Percentiles rank a stretch among this genome's conserved stretches.
Conservation (phyloP, 2,113 vertebrate genomes). For the Aramus guarauna region DNA sequence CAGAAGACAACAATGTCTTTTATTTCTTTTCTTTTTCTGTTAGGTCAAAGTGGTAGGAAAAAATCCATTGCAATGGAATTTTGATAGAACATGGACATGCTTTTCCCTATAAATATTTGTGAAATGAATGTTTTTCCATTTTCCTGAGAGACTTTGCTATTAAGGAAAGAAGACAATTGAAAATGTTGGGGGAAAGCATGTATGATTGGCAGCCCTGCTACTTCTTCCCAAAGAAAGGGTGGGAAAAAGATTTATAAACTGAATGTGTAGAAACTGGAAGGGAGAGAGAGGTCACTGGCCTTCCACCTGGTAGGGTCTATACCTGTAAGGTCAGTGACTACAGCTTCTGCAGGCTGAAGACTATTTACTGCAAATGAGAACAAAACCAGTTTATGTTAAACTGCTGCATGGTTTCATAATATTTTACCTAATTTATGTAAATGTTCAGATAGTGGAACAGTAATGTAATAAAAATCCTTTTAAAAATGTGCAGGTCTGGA, state of each 20-base stretch:
- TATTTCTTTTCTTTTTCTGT: neutral
- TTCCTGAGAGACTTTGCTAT: neutral
- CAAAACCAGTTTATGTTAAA: conserved; percentile 1
- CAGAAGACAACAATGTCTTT: neutral
- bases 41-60: neutral
- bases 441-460: conserved; percentile 17
- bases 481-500: conserved; percentile 30
- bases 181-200: neutral
- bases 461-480: conserved; percentile 53
- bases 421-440: conserved; percentile 46
- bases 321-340: neutral
- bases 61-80: neutral
- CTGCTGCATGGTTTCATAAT: neutral
- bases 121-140: neutral
- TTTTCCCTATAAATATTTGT: neutral
- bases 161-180: neutral
- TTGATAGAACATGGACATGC: neutral
- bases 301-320: neutral
- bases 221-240: neutral
- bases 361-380: neutral
- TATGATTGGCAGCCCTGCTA: neutral
- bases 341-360: neutral
- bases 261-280: neutral
- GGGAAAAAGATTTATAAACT: neutral
- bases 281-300: neutral